Evolutionary conservation across 2,797 vertebrate genomes (phyloP).

Genomic region (Helostoma temminkii): DNA sequence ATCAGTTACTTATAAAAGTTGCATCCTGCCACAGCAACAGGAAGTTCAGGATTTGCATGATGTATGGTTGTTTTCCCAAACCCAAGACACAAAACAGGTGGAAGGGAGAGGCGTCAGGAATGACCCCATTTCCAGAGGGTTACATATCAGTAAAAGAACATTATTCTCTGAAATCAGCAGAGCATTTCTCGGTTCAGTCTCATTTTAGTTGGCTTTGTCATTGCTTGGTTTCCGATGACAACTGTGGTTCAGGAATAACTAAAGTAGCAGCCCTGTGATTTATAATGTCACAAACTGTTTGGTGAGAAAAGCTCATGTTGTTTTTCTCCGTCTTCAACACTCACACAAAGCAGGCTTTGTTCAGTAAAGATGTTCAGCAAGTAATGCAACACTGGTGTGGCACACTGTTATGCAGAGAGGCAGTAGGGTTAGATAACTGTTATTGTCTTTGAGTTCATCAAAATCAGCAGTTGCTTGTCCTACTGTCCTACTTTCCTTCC

Average conservation of each 20-base stretch:
- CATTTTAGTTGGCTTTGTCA: not conserved
- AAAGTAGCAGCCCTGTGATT: slow-evolving; percentile 8
- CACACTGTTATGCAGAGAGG: slow-evolving; percentile 6
- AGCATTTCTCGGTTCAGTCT: not conserved
- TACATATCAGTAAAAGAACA: slow-evolving; percentile 16
- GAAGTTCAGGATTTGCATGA: not conserved
- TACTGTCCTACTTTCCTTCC: too few relatives aligned
- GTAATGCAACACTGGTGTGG: not conserved
- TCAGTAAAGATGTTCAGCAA: not conserved
- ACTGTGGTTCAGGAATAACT: not conserved
- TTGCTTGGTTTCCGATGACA: slow-evolving; percentile 22
- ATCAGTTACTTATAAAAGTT: not conserved
- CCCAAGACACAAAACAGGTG: slow-evolving; percentile 26
- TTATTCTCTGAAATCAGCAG: not conserved
- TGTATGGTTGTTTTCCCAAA: slow-evolving; percentile 1
- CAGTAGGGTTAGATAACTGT: not conserved
- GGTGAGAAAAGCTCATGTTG: not conserved
- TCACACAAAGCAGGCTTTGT: slow-evolving; percentile 6
- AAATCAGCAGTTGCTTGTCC: too few relatives aligned
- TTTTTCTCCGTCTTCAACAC: not conserved
- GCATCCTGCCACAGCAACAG: not conserved
- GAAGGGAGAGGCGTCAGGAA: slow-evolving; percentile 1
- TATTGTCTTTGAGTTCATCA: too few relatives aligned
- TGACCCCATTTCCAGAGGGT: slow-evolving; percentile 35
- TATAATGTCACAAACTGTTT: not conserved